phyloP scores from a whole-genome alignment of 2,797 vertebrate genomes.

The Pithecia hirsuta region DNA sequence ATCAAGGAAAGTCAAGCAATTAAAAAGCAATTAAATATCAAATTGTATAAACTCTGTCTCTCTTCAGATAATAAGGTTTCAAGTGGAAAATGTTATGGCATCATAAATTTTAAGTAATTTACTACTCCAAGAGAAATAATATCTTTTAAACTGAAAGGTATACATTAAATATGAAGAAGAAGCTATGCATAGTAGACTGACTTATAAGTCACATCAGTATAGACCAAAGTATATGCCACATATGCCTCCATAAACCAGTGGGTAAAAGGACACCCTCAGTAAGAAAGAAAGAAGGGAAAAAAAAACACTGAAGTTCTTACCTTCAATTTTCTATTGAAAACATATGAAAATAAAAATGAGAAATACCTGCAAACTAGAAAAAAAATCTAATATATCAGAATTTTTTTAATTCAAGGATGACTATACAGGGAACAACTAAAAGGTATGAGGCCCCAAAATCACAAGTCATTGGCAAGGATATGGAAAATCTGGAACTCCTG shows the following conservation, averaged over 20 bases:
- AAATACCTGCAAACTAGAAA: not conserved
- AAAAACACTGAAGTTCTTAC: no score
- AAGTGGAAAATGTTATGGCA: not conserved
- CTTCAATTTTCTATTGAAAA: not conserved
- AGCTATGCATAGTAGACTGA: not conserved
- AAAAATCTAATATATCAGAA: not conserved
- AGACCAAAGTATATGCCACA: not conserved
- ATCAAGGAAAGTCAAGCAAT: not conserved
- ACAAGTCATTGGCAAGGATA: not conserved
- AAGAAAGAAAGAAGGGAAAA: accelerated
- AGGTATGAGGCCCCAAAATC: not conserved
- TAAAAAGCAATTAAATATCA: conserved; percentile 6
- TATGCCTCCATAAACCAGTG: no score
- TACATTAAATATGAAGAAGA: not conserved
- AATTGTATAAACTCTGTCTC: not conserved
- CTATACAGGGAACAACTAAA: not conserved
- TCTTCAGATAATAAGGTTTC: not conserved
- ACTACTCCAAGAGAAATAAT: not conserved
- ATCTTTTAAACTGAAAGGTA: not conserved
- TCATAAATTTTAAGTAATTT: conserved; percentile 22
- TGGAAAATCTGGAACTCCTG: not conserved
- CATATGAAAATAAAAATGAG: not conserved
- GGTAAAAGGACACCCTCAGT: not conserved
- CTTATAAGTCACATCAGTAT: not conserved
- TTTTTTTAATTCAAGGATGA: not conserved